Conservation (phyloP, 1,140 invertebrate genomes). For the Hypsibius dujardini region DNA sequence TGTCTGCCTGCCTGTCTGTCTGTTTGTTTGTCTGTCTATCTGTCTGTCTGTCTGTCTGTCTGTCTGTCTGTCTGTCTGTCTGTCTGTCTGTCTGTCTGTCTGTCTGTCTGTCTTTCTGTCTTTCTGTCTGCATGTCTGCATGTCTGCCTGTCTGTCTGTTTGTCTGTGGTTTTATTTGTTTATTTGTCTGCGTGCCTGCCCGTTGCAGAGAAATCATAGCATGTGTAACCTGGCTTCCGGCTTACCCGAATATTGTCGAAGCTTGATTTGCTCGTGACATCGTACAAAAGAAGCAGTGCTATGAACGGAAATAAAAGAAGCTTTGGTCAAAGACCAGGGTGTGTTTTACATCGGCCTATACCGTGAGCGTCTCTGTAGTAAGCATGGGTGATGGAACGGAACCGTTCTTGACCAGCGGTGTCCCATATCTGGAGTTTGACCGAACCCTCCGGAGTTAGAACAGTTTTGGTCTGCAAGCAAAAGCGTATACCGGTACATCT, state of each 20-base stretch:
- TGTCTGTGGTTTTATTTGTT: too few relatives aligned
- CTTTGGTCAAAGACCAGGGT: neutral
- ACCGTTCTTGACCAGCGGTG: conserved; percentile 45
- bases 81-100: too few relatives aligned
- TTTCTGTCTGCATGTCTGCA: too few relatives aligned
- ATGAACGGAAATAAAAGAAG: too few relatives aligned
- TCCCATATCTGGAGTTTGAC: conserved; percentile 52
- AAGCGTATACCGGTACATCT: too few relatives aligned
- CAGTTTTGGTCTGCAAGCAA: conserved; percentile 59
- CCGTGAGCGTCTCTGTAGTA: conserved; percentile 38
- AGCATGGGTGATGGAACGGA: conserved; percentile 35
- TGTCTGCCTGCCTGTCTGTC: too few relatives aligned
- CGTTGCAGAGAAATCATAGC: conserved; percentile 18
- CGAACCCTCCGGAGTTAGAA: conserved; percentile 64
- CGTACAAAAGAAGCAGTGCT: conserved; percentile 39
- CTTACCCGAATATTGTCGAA: conserved; percentile 39
- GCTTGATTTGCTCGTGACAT: conserved; percentile 38
- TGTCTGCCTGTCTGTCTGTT: too few relatives aligned
- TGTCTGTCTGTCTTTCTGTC: too few relatives aligned
- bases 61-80: too few relatives aligned
- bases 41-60: too few relatives aligned
- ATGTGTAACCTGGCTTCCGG: conserved; percentile 17
- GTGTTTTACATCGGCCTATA: conserved; percentile 23
- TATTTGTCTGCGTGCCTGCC: too few relatives aligned
- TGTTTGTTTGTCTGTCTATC: too few relatives aligned